Percentiles rank a stretch among this genome's conserved stretches.
Conservation (phyloP, 1,140 invertebrate genomes). For the Papilio aristodemus region DNA sequence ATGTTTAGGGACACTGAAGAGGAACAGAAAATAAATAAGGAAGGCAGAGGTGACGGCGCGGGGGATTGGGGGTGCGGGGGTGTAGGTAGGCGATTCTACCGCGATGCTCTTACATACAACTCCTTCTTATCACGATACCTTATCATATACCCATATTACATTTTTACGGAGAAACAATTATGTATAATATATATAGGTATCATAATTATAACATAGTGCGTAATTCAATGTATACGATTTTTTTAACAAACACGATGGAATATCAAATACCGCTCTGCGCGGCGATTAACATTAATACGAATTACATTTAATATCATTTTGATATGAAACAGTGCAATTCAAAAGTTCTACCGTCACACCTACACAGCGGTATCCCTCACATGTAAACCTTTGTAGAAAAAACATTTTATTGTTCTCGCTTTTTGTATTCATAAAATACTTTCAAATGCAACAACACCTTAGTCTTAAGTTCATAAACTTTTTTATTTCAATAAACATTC, state of each 20-base stretch:
- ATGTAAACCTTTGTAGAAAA: constrained; percentile 79
- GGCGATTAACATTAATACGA: constrained; percentile 61
- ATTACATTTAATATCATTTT: constrained; percentile 63
- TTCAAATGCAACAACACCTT: constrained; percentile 80
- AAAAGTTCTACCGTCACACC: constrained; percentile 65
- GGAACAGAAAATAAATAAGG: constrained; percentile 55
- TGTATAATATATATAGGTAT: constrained; percentile 59
- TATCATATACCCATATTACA: constrained; percentile 53
- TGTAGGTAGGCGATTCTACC: constrained; percentile 30
- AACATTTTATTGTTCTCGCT: constrained; percentile 79
- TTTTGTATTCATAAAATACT: constrained; percentile 79
- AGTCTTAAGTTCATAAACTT: constrained; percentile 75
- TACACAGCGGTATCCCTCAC: constrained; percentile 59
- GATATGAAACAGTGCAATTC: constrained; percentile 64
- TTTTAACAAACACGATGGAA: constrained; percentile 74
- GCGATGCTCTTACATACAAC: constrained; percentile 50
- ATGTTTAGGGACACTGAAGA: constrained; percentile 33
- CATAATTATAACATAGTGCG: constrained; percentile 56
- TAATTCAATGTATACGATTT: constrained; percentile 64
- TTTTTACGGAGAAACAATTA: constrained; percentile 52
- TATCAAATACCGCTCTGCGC: constrained; percentile 62
- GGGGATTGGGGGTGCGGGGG: constrained; percentile 30
- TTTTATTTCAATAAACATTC: constrained; percentile 78
- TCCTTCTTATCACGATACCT: constrained; percentile 55
- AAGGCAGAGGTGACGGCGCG: constrained; percentile 39